A percentile compares a stretch with the other conserved stretches of the same genome.
These are phyloP conservation scores for Pristionchus arcanus DNA, from an alignment of 2,888 invertebrate species.

Conservation along the genomic window DNA sequence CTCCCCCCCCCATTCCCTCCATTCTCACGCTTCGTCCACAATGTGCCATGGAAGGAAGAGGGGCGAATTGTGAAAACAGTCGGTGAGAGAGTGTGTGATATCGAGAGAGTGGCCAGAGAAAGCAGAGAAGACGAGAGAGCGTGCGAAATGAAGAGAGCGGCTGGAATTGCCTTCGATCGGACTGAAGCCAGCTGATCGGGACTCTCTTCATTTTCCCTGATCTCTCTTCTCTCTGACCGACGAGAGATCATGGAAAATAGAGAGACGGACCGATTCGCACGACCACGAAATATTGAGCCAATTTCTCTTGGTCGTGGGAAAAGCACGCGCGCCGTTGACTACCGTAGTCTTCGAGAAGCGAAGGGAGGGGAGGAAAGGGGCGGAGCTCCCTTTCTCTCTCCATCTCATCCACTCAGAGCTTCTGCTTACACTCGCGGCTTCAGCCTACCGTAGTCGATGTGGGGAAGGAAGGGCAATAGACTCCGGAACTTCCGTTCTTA, in stretches of 20 bases:
- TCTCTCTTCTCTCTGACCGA: not conserved
- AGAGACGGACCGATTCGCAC: not conserved
- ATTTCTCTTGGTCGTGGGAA: not conserved
- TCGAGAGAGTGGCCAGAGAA: conserved; percentile 6
- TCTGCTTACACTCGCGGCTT: conserved; percentile 5
- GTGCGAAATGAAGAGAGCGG: not conserved
- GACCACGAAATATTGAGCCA: not conserved
- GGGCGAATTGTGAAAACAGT: conserved; percentile 42
- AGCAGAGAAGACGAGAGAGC: conserved; percentile 5
- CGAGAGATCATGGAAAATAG: not conserved
- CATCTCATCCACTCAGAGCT: conserved; percentile 8
- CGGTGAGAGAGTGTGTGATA: conserved; percentile 12
- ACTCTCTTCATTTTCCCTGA: not conserved
- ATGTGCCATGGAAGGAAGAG: not conserved
- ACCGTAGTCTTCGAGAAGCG: conserved; percentile 19
- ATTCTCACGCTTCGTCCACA: conserved; percentile 45
- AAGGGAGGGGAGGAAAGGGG: not conserved
- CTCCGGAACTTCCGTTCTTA: not conserved
- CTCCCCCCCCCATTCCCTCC: not conserved
- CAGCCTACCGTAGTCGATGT: not conserved
- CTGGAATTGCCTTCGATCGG: not conserved
- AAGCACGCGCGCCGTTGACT: not conserved
- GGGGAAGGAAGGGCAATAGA: too few relatives aligned
- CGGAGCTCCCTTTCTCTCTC: not conserved
- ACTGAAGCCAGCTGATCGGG: not conserved